Evolutionary conservation across 2,888 invertebrate genomes (phyloP), one percentile per base, ranked within the genome.

Genomic region (Pardosa pseudoannulata): DNA sequence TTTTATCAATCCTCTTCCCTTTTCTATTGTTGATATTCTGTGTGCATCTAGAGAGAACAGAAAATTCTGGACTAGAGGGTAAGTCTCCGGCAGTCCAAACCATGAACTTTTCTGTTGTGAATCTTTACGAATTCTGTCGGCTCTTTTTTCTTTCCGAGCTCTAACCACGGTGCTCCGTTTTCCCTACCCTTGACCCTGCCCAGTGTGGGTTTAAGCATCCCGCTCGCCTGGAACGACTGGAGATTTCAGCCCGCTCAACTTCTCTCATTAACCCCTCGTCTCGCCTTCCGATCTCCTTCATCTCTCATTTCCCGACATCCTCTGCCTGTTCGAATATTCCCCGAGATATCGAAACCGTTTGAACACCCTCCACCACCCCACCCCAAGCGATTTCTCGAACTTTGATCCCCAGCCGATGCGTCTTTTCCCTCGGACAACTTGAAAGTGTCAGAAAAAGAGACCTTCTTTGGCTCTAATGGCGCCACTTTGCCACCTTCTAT

Each of bases 401-500:
- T 85, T 79, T 85, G 79, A 85, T 79, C 79, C 50, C 27, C n/a
- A 41, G 62, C 41, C 79, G 68, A 85, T 85, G 72, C 72, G 28
- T 85, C 85, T 79, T 79, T 78, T 46, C 78, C 23, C 2, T 9
- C 56, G 23, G 27, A 65, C 56, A 79, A 74, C 85, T 85, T 85
- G 85, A 85, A 85, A 79, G 41, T 85, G 85, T 85, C 85, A 85
- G n/a, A 78, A 56, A 56, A 85, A 79, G 70, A 85, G 70, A 50
- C 72, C 11, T 56, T 56, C 23, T 31, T 31, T 29, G 29, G 31
- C 3, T 72, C 72, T 72, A 56, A 56, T 50, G 28, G 70, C 70
- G 70, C 41, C 70, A 41, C 70, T 70, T 70, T 41, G 11, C 31
- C 9, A 7, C 27, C n/a, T 31, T 19, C 67, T 31, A 13, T 9